These are phyloP conservation scores for Petromus typicus DNA, from an alignment of 2,113 vertebrate genomes.

Conservation along the genomic window DNA sequence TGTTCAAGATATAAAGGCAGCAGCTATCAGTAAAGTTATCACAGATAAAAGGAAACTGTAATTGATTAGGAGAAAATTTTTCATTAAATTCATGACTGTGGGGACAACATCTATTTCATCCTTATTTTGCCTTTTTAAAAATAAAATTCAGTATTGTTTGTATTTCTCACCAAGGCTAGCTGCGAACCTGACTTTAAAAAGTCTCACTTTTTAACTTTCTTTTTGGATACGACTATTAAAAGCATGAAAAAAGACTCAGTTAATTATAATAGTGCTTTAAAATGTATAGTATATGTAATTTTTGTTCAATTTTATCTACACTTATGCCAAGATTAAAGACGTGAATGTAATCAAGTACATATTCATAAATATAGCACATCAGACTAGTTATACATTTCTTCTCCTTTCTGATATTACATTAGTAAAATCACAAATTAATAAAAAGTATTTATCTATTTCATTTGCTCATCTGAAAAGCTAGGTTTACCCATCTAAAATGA, in stretches of 20 bases:
- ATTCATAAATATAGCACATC: conserved; percentile 53
- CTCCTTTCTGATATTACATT: conserved; percentile 56
- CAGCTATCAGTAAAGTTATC: conserved; percentile 38
- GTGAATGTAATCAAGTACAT: conserved; percentile 19
- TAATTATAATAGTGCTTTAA: conserved; percentile 58
- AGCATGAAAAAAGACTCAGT: conserved; percentile 45
- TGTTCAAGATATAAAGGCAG: conserved; percentile 44
- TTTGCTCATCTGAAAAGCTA: conserved; percentile 51
- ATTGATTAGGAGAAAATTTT: conserved; percentile 17
- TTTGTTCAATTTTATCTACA: conserved; percentile 59
- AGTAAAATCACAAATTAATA: conserved; percentile 49
- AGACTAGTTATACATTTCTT: conserved; percentile 9
- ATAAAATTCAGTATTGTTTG: background rate
- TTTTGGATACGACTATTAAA: conserved; percentile 49
- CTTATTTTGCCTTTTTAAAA: background rate
- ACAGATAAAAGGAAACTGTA: conserved; percentile 38
- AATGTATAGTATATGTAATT: conserved; percentile 51
- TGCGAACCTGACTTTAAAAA: conserved; percentile 15
- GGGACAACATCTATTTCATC: conserved; percentile 19
- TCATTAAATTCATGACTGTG: conserved; percentile 53
- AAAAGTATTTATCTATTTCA: conserved; percentile 46
- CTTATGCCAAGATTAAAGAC: conserved; percentile 61
- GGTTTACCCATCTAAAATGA: conserved; percentile 71
- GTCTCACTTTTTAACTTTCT: conserved; percentile 45
- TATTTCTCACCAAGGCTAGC: conserved; percentile 18